Conservation (phyloP, 2,797 vertebrate species). For the Chloroceryle inda region DNA sequence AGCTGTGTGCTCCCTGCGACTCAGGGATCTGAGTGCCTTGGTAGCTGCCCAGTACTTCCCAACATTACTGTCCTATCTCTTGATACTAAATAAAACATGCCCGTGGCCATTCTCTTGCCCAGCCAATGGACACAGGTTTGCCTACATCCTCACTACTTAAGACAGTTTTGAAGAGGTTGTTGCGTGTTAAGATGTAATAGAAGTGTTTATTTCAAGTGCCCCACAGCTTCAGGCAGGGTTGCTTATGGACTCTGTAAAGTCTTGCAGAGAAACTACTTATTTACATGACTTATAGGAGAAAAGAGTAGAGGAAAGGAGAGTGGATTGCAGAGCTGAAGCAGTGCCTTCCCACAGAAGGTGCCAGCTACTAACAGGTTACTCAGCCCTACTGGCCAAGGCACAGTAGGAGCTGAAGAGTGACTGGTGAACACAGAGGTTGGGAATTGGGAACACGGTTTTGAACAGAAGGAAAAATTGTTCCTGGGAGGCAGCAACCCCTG, state of each 20-base stretch:
- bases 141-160: neutral
- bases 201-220: neutral
- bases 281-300: neutral
- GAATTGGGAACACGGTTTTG: neutral
- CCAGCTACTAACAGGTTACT: neutral
- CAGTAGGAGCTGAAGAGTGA: neutral
- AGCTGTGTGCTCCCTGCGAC: neutral
- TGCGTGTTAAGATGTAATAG: neutral
- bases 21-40: neutral
- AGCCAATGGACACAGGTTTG: fast-evolving
- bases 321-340: neutral
- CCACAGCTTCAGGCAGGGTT: neutral
- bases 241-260: neutral
- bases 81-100: neutral
- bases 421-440: neutral
- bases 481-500: neutral
- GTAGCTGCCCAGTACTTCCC: neutral
- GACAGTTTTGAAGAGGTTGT: neutral
- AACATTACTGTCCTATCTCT: neutral
- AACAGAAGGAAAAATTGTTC: neutral
- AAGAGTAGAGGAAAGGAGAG: neutral
- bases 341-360: neutral
- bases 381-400: neutral
- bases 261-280: neutral
- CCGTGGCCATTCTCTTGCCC: neutral